Conservation (phyloP, 2,113 vertebrate genomes). For the Pollimyrus isidori region DNA sequence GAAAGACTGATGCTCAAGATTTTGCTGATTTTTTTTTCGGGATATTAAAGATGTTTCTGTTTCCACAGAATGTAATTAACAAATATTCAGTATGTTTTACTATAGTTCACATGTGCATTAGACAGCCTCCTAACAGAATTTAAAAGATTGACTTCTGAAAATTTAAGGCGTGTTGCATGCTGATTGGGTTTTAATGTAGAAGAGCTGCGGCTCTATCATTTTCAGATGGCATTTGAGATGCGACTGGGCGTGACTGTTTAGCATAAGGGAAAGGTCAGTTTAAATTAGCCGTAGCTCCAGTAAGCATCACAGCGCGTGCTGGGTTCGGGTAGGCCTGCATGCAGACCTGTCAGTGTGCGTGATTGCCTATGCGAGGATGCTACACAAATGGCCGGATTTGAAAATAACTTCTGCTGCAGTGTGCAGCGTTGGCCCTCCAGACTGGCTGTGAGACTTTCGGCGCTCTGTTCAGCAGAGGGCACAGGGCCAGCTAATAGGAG, state of each 20-base stretch:
- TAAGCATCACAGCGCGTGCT: background rate
- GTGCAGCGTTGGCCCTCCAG: background rate
- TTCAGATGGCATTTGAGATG: background rate
- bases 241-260: background rate
- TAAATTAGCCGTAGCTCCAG: background rate
- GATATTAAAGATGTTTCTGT: background rate
- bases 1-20: background rate
- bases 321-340: background rate
- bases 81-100: background rate
- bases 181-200: background rate
- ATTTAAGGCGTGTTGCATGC: background rate
- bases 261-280: constrained; percentile 1
- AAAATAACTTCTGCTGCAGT: background rate
- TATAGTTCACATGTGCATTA: background rate
- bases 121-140: background rate
- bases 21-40: background rate
- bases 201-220: background rate
- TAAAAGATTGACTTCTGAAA: background rate
- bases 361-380: background rate
- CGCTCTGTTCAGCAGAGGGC: background rate
- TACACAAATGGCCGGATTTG: background rate
- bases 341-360: background rate
- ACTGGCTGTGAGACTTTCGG: background rate
- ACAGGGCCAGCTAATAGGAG: background rate
- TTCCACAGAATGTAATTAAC: background rate